phyloP scores from a whole-genome alignment of 2,888 invertebrate species.

The Chrysopilus asiliformis region DNA sequence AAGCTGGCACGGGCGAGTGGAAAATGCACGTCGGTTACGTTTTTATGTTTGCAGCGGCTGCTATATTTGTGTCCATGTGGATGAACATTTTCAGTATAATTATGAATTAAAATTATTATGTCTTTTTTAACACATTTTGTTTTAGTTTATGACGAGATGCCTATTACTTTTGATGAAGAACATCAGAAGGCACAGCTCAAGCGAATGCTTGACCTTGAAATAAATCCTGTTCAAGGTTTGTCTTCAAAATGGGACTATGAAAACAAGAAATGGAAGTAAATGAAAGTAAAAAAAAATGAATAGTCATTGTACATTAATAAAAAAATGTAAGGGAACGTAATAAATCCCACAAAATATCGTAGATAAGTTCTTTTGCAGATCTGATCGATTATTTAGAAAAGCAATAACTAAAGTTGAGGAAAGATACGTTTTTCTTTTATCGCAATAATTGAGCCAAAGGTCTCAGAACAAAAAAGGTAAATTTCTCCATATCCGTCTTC shows the following conservation, averaged over 20 bases:
- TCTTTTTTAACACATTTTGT: constrained; percentile 8
- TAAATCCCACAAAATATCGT: no score
- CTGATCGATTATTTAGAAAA: no score
- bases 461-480: no score
- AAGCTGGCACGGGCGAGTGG: constrained; percentile 70
- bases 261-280: constrained; percentile 81
- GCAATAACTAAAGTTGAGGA: no score
- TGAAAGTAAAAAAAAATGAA: no score
- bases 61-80: constrained; percentile 48
- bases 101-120: not conserved
- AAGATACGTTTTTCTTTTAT: no score
- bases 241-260: constrained; percentile 81
- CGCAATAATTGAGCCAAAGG: no score
- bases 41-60: constrained; percentile 39
- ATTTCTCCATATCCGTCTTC: no score
- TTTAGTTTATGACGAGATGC: constrained; percentile 47
- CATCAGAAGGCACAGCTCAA: constrained; percentile 60
- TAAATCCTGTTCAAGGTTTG: constrained; percentile 67
- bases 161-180: constrained; percentile 57
- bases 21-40: constrained; percentile 52
- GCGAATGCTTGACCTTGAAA: constrained; percentile 58
- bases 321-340: no score
- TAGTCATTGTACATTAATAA: no score
- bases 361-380: no score
- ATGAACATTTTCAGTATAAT: constrained; percentile 46